Percentiles rank a stretch among this genome's conserved stretches.
These are phyloP conservation scores for Drosophila kohkoa DNA, from an alignment of 1,140 invertebrate species.

Conservation along the genomic window DNA sequence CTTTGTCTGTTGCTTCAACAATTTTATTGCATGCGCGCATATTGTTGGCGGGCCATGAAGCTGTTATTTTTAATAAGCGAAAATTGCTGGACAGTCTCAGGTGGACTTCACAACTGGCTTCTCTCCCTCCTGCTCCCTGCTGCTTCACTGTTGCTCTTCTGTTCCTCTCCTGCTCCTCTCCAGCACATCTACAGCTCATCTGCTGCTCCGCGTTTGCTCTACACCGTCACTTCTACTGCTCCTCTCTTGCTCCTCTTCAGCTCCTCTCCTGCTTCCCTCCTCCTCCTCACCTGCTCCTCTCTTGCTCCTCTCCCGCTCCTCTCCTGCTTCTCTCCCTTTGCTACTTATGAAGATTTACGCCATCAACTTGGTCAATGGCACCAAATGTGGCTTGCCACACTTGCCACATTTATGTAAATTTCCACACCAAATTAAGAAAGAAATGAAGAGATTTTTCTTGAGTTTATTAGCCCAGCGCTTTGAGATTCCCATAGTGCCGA, in stretches of 20 bases:
- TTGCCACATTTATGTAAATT: constrained; percentile 77
- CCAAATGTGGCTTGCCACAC: constrained; percentile 27
- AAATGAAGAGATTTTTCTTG: constrained; percentile 76
- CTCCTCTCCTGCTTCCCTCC: too few relatives aligned
- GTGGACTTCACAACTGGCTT: constrained; percentile 13
- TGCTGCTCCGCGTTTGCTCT: too few relatives aligned
- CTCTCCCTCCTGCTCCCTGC: neutral
- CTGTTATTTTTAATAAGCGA: constrained; percentile 59
- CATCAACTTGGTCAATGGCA: neutral
- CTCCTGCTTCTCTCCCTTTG: too few relatives aligned
- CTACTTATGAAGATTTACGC: constrained; percentile 62
- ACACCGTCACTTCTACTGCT: too few relatives aligned
- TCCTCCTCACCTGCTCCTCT: too few relatives aligned
- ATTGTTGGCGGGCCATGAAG: constrained; percentile 31
- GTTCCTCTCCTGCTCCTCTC: too few relatives aligned
- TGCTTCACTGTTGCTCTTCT: neutral
- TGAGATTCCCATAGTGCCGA: constrained; percentile 8
- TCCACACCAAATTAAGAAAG: constrained; percentile 60
- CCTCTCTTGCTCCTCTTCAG: too few relatives aligned
- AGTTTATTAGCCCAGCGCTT: constrained; percentile 67
- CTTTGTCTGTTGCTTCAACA: constrained; percentile 6
- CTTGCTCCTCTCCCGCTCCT: too few relatives aligned
- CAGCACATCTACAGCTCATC: too few relatives aligned
- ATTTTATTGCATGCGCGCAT: constrained; percentile 22
- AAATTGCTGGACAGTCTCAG: constrained; percentile 29